Evolutionary conservation across 2,888 invertebrate genomes (phyloP).

Genomic region (Priocnemis perturbator): DNA sequence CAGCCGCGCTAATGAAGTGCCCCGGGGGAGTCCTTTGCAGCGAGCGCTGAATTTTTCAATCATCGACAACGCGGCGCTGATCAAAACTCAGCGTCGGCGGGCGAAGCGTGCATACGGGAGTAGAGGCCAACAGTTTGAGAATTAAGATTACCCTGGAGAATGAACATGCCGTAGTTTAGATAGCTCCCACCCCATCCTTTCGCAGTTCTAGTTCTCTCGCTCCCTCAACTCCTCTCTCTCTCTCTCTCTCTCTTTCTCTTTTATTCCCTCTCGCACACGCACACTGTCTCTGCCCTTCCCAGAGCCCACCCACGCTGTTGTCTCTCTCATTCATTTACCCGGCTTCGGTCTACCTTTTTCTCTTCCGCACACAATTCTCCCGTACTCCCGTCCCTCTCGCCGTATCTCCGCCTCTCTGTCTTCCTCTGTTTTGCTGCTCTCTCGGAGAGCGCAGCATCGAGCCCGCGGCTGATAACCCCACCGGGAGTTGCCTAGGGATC

Average conservation of each 20-base stretch:
- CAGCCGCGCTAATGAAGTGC: conserved; percentile 48
- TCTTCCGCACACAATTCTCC: neutral
- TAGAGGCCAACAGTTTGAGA: conserved; percentile 46
- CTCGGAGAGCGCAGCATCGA: conserved; percentile 25
- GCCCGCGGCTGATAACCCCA: conserved; percentile 51
- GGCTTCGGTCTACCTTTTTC: neutral
- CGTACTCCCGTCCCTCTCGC: conserved; percentile 16
- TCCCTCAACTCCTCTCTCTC: conserved; percentile 20
- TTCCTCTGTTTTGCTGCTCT: conserved; percentile 6
- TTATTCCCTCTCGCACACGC: neutral
- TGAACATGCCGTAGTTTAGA: conserved; percentile 38
- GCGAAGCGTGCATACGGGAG: conserved; percentile 27
- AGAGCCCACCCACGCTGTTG: neutral
- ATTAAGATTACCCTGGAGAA: conserved; percentile 64
- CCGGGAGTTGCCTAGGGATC: conserved; percentile 35
- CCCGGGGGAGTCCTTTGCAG: conserved; percentile 25
- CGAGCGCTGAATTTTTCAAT: conserved; percentile 41
- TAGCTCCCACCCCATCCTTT: conserved; percentile 20
- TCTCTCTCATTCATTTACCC: conserved; percentile 6
- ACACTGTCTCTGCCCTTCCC: neutral
- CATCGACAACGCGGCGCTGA: conserved; percentile 35
- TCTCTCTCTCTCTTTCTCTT: conserved; percentile 14
- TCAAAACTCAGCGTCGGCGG: conserved; percentile 37
- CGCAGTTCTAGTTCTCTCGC: neutral
- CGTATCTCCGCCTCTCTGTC: conserved; percentile 9